Base-by-base conservation (phyloP, 2,797 vertebrate species). In the Choloepus didactylus region DNA sequence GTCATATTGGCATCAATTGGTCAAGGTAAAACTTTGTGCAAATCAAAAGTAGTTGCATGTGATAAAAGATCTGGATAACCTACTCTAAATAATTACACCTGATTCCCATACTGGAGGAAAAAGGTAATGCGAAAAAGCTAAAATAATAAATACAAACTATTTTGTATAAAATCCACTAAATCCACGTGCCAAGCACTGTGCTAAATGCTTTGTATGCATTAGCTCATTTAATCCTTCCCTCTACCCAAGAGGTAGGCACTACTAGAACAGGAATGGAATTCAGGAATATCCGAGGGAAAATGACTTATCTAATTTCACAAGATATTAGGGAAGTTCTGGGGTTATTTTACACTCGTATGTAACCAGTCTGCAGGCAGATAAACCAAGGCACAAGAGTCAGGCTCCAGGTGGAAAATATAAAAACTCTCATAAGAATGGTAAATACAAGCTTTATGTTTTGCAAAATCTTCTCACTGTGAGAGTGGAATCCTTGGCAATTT, bases 141-240 rank as follows among this genome's bases (percentile, higher is more conserved):
- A 62, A 81, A 38, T 38, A 76, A 44, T 70, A 72, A 69, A 46
- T 49, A 14, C 4, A 35, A 89, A 8, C 9, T 83, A 21, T n/a
- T n/a, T n/a, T n/a, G n/a, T n/a, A n/a, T n/a, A n/a, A n/a, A n/a
- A n/a, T n/a, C n/a, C n/a, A n/a, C n/a, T n/a, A n/a, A n/a, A n/a
- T n/a, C 12, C 5, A 27, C 59, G 25, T 70, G 35, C 49, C 75
- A 15, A 80, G 31, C 54, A 70, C 31, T 8, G 38, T 4, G 41
- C 1, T 35, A 60, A 60, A 29, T 69, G 8, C 60, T 85, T 70
- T 66, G n/a, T 5, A 15, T 18, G 6, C 12, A 59, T 80, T 41
- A 75, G 49, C 41, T 90, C 29, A n/a, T 7, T 67, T 67, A 67
- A 60, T 72, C 73, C 19, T 87, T 95, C 91, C 46, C 46, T 82